Evolutionary conservation across 2,888 invertebrate genomes (phyloP), one percentile per base, ranked within the genome.

Genomic region (Flabesymbios commensalis): DNA sequence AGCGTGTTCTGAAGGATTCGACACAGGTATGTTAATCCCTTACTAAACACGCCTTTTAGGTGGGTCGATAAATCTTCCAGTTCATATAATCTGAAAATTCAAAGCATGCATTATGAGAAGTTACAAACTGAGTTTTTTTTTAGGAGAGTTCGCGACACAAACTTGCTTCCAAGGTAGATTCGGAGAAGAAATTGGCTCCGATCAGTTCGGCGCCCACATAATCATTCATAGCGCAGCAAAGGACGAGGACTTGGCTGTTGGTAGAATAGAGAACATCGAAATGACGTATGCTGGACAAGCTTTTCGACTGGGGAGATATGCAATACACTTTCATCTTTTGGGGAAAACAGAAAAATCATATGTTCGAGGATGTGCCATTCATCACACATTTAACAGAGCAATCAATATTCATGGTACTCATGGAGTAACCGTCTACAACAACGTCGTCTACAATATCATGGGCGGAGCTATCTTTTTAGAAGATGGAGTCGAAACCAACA

Each of bases 101-200:
- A n/a, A n/a, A n/a, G n/a, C n/a, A n/a, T n/a, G n/a, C n/a, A n/a
- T n/a, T n/a, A n/a, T n/a, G n/a, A n/a, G n/a, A n/a, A n/a, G n/a
- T n/a, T n/a, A n/a, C n/a, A n/a, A n/a, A n/a, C n/a, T n/a, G n/a
- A n/a, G n/a, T n/a, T n/a, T n/a, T n/a, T 5, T 69, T 68, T 17
- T 63, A 79, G 78, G 79, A 29, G 76, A 80, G 63, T 79, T 80
- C 71, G 74, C 73, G 4, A 64, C 66, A 1, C 79, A 79, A 70
- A 80, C 78, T 1, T 75, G 80, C 58, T 80, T 79, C 72, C 78
- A 73, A 28, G 80, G 80, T 0, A 61, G 78, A 17, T 78, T 77
- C 69, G 80, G 80, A 1, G 77, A 76, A 29, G 79, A 80, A 57
- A 73, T 74, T 10, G 80, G 80, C 1, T 72, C 72, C 43, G 75